phyloP scores from a whole-genome alignment of 2,113 vertebrate genomes.

The Prochilodus magdalenae region DNA sequence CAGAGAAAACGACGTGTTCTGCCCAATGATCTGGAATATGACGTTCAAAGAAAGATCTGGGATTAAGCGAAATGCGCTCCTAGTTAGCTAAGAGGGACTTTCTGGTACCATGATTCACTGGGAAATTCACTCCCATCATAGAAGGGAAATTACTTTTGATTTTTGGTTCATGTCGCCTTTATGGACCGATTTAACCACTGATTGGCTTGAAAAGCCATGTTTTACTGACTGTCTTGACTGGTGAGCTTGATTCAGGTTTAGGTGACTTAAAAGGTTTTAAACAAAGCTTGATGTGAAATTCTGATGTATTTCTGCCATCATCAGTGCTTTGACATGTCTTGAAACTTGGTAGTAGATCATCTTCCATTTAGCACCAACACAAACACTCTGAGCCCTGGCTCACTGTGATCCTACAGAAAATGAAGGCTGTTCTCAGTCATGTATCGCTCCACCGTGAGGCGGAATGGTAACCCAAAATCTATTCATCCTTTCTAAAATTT shows the following conservation, averaged over 20 bases:
- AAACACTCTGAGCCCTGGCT: not conserved
- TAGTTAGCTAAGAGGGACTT: too few relatives aligned
- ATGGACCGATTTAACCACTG: not conserved
- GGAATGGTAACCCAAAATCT: conserved; percentile 2
- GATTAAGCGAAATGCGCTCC: too few relatives aligned
- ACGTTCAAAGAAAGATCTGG: too few relatives aligned
- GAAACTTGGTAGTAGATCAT: not conserved
- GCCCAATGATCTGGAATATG: too few relatives aligned
- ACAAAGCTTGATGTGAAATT: not conserved
- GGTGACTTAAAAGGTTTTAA: not conserved
- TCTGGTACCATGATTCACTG: too few relatives aligned
- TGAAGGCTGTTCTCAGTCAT: not conserved
- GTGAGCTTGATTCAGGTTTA: too few relatives aligned
- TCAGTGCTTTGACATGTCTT: not conserved
- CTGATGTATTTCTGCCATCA: not conserved
- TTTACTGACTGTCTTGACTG: not conserved
- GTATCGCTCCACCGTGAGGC: conserved; percentile 7
- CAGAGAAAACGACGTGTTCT: too few relatives aligned
- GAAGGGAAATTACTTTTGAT: too few relatives aligned
- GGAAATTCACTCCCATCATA: too few relatives aligned
- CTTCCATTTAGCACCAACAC: not conserved
- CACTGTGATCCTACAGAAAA: not conserved
- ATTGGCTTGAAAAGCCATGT: not conserved
- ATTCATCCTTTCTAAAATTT: not conserved
- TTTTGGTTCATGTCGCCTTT: not conserved